Base-by-base conservation (phyloP, 2,797 vertebrate genomes). In the Leucoraja ocellata region DNA sequence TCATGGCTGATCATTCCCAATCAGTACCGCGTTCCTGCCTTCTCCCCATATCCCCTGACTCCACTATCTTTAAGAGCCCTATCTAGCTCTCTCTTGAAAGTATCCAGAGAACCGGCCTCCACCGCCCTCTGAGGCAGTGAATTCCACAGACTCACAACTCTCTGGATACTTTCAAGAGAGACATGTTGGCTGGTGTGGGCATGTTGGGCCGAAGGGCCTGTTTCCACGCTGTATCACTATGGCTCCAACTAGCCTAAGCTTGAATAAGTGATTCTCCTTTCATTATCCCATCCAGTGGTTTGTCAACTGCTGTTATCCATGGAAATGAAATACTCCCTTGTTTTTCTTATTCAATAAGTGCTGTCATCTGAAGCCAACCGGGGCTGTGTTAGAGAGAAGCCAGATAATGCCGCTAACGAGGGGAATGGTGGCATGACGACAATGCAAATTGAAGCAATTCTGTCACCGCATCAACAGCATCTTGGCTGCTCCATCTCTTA, bases 361-460 rank as follows among this genome's bases (percentile, higher is more conserved):
- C 63, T 68, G 63, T 36, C 61, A 88, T 88, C 84, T 65, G 28
- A 9, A 68, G 25, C 84, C 63, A 88, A 68, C 28, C 21, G 63
- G 1, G 61, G 84, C 32, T 8, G 84, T 88, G 61, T 46, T 36
- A 68, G n/a, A 68, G 84, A 65, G 63, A 68, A 88, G 63, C 61
- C 58, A 86, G 58, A 65, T 86, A 63, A 86, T 86, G 54, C 46
- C 16, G 8, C 63, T 88, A 88, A 88, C 84, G n/a, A 65, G 84
- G 61, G 36, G 14, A 68, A 36, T 18, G 68, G n/a, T 68, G 84
- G 18, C 84, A 68, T 65, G 84, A 68, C 84, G n/a, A 88, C 63
- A 88, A 88, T 88, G 84, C 61, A 88, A 88, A 88, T 68, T 88
- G 68, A 88, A 88, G 63, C 83, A 88, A 88, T 88, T 14, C 61